phyloP scores from a whole-genome alignment of 92 coral and sea anemone species.

The Isaurus tuberculatus region DNA sequence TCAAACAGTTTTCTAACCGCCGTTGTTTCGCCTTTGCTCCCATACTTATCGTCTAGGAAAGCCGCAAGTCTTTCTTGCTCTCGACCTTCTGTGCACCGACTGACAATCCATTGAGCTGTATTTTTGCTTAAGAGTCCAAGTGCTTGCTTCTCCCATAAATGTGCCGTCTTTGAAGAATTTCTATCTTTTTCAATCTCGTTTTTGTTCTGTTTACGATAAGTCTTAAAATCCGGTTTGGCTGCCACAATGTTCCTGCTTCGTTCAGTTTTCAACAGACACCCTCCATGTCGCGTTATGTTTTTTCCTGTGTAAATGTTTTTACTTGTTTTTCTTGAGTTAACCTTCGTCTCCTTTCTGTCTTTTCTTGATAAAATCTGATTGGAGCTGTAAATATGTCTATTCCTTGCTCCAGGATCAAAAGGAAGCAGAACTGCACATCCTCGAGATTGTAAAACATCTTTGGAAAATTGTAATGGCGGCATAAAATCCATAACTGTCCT shows the following conservation, averaged over 20 bases:
- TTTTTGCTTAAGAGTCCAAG: conserved; percentile 74
- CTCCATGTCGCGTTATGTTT: background rate
- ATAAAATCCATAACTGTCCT: background rate
- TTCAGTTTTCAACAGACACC: conserved; percentile 5
- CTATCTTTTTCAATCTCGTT: background rate
- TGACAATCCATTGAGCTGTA: conserved; percentile 92
- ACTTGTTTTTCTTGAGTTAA: background rate
- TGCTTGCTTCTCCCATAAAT: conserved; percentile 78
- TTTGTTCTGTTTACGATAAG: background rate
- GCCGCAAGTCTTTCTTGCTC: conserved; percentile 62
- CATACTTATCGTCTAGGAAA: conserved; percentile 71
- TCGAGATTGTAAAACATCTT: conserved; percentile 64
- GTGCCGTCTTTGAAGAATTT: conserved; percentile 42
- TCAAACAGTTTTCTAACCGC: conserved; percentile 72
- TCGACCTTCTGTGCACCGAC: conserved; percentile 70
- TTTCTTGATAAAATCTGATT: conserved; percentile 14
- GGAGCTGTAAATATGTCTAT: conserved; percentile 48
- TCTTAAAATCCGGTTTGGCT: background rate
- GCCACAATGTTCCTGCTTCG: background rate
- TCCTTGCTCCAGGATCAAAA: conserved; percentile 48
- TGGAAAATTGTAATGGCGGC: conserved; percentile 62
- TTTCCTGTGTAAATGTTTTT: background rate
- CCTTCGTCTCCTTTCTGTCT: background rate
- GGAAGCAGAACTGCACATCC: conserved; percentile 59
- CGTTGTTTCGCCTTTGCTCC: conserved; percentile 52